Percentiles rank a stretch among this genome's conserved stretches.
Evolutionary conservation across 2,797 vertebrate genomes (phyloP).

Genomic region (Hyperoplus immaculatus): DNA sequence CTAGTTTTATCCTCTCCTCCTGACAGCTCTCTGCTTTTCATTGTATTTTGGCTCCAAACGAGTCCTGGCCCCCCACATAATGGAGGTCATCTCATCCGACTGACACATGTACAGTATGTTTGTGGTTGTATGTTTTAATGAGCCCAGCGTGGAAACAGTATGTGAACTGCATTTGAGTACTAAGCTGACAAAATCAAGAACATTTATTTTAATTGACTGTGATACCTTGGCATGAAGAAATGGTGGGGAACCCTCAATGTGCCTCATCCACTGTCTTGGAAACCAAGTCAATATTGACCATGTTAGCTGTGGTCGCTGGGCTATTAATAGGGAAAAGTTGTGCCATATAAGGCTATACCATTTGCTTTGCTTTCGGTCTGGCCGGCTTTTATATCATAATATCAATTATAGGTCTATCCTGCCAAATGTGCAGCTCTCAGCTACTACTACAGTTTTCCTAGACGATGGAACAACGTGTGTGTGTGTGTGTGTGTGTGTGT

Average conservation of each 20-base stretch:
- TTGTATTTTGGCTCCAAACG: neutral
- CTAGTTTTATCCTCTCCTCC: neutral
- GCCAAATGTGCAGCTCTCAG: constrained; percentile 78
- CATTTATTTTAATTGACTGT: constrained; percentile 50
- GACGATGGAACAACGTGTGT: constrained; percentile 44
- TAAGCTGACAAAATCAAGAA: constrained; percentile 42
- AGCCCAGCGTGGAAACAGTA: constrained; percentile 27
- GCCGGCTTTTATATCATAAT: constrained; percentile 75
- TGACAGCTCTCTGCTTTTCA: constrained; percentile 13
- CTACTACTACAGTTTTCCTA: constrained; percentile 70
- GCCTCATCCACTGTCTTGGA: constrained; percentile 70
- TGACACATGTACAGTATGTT: constrained; percentile 35
- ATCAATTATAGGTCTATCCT: constrained; percentile 76
- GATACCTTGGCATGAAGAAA: constrained; percentile 22
- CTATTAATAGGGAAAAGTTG: constrained; percentile 73
- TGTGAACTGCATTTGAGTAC: constrained; percentile 14
- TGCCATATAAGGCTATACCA: constrained; percentile 68
- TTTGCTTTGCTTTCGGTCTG: constrained; percentile 65
- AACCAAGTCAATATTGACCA: constrained; percentile 80
- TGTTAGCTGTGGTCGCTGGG: constrained; percentile 46
- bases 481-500: constrained; percentile 30
- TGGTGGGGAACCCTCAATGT: constrained; percentile 27
- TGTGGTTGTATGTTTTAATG: constrained; percentile 40
- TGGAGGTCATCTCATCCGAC: neutral
- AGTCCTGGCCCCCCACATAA: neutral